phyloP scores from a whole-genome alignment of 2,888 invertebrate genomes.

The Morpho helenor region DNA sequence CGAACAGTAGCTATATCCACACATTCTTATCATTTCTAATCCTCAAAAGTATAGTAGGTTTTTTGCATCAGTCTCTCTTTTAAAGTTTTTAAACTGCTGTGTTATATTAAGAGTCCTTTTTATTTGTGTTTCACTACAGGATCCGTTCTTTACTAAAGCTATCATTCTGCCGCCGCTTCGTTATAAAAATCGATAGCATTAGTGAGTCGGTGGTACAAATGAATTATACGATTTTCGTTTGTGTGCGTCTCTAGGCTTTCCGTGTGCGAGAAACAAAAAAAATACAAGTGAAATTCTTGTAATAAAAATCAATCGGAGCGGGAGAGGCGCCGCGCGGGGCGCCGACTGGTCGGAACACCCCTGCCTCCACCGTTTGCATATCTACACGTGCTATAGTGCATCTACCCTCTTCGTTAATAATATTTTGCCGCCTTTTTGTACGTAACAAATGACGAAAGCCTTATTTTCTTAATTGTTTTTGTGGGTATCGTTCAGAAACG shows the following conservation, averaged over 20 bases:
- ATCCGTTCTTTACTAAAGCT: no score
- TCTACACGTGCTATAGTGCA: slow-evolving; percentile 57
- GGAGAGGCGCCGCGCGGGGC: slow-evolving; percentile 72
- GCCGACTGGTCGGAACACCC: slow-evolving; percentile 62
- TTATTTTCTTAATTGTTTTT: no score
- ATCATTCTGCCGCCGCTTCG: slow-evolving; percentile 35
- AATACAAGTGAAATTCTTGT: slow-evolving; percentile 76
- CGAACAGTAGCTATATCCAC: no score
- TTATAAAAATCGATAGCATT: slow-evolving; percentile 79
- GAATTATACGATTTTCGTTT: slow-evolving; percentile 72
- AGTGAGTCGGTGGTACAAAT: slow-evolving; percentile 75
- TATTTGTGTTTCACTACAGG: no score
- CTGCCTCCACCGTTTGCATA: slow-evolving; percentile 46
- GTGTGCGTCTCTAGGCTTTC: slow-evolving; percentile 65
- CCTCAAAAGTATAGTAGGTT: no score
- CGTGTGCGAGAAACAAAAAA: slow-evolving; percentile 73
- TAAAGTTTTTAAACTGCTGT: no score
- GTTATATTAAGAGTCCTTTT: no score
- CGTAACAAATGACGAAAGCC: no score
- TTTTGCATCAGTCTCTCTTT: no score
- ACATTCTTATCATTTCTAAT: no score
- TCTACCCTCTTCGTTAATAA: slow-evolving; percentile 44
- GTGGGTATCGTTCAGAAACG: no score
- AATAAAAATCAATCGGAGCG: slow-evolving; percentile 80
- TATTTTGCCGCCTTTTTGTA: not conserved